Base-by-base conservation (phyloP, 1,140 invertebrate species). In the Cotesia glomerata region DNA sequence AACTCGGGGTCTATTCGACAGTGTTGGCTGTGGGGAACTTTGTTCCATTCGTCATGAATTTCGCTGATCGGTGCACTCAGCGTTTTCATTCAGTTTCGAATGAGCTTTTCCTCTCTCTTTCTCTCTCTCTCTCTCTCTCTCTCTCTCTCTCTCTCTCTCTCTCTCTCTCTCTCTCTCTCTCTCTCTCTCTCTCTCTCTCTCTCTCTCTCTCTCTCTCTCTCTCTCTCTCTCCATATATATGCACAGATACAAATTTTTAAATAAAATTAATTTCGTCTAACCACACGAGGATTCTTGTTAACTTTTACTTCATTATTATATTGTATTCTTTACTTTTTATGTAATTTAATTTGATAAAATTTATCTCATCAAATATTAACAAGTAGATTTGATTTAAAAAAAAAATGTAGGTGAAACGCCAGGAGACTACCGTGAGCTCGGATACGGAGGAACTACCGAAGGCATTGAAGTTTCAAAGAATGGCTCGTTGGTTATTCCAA, bases 401-500 rank as follows among this genome's bases (percentile, higher is more conserved):
- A 56, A 56, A 56, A 56, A 56, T 56, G 13, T 74, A 85, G 84
- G 84, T 72, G 84, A 85, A 72, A 82, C 81, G 36, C 82, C 82
- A 14, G 81, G 82, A 39, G 84, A 86, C 77, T 86, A 85, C 72
- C 79, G 82, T n/a, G 85, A 85, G 61, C 79, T 86, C 1, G 82
- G 85, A 69, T 84, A 85, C 71, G 80, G 80, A 13, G 81, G 85
- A 26, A 26, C 26, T 32, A 84, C 82, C 36, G 85, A 86, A 63
- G 82, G 84, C 34, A 82, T 79, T 18, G 80, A 82, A 65, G 79
- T 85, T 63, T 80, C 80, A 34, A 80, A 79, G 49, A 91, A 91
- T 77, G 90, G 90, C 14, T 90, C 90, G 5, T 80, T 92, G 75
- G 80, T 88, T 63, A 90, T 92, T 76, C 82, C 82, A 18, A 80